Conservation (phyloP, 2,113 vertebrate genomes). For the Gavialis gangeticus region DNA sequence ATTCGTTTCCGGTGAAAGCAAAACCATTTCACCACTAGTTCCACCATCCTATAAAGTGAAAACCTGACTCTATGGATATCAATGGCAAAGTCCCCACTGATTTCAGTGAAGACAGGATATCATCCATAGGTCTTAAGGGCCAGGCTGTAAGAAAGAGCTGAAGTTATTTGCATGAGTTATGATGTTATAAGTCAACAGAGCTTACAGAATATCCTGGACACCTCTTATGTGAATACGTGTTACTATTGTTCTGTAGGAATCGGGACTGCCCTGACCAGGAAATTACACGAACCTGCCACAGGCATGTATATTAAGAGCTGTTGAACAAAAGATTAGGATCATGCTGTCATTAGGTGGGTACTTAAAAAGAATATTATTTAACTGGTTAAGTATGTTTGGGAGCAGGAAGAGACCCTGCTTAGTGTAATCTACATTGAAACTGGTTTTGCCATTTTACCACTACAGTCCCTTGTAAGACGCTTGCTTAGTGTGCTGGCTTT, state of each 20-base stretch:
- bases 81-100: background rate
- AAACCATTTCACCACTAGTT: background rate
- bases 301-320: background rate
- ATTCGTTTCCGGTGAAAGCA: background rate
- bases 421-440: background rate
- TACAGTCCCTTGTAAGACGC: background rate
- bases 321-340: background rate
- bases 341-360: rapidly evolving
- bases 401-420: background rate
- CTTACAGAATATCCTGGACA: rapidly evolving
- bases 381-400: background rate
- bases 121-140: rapidly evolving
- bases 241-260: rapidly evolving
- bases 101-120: background rate
- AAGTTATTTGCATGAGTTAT: background rate
- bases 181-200: background rate
- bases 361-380: background rate
- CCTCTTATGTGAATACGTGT: background rate
- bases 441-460: background rate
- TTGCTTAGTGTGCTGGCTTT: no score
- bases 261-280: background rate
- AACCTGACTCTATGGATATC: background rate
- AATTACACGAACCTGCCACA: background rate
- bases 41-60: background rate
- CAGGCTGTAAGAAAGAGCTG: background rate